Percentiles rank a stretch among this genome's conserved stretches.
Evolutionary conservation across 2,113 vertebrate genomes (phyloP).

Genomic region (Clarias magur): DNA sequence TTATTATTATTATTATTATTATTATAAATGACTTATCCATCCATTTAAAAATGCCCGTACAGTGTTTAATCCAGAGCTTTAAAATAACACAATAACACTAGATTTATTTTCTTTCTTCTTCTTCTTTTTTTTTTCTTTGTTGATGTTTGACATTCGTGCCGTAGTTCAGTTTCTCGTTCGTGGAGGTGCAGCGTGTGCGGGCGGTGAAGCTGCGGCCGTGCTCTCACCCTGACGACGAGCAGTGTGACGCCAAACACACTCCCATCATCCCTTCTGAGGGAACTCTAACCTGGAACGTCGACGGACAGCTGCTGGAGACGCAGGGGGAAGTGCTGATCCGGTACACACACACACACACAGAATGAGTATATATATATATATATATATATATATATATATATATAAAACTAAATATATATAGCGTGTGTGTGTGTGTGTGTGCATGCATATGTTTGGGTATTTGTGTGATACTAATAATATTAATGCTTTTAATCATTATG

Average conservation of each 20-base stretch:
- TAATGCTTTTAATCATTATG: too few relatives aligned
- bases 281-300: conserved; percentile 81
- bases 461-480: too few relatives aligned
- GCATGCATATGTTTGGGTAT: too few relatives aligned
- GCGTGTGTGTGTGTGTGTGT: too few relatives aligned
- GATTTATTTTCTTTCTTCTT: neutral
- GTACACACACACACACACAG: conserved; percentile 54
- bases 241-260: conserved; percentile 36
- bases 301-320: conserved; percentile 79
- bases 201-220: conserved; percentile 75
- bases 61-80: neutral
- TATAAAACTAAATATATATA: neutral
- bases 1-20: neutral
- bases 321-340: conserved; percentile 75
- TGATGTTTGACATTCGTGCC: neutral
- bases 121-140: neutral
- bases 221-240: conserved; percentile 44
- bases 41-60: neutral
- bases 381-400: neutral
- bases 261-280: conserved; percentile 63
- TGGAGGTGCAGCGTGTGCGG: conserved; percentile 78
- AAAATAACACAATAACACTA: neutral
- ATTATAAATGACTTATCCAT: neutral
- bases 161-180: conserved; percentile 84
- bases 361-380: neutral